Base-by-base conservation (phyloP, 2,888 invertebrate genomes). In the Tetrapedia diversipes region DNA sequence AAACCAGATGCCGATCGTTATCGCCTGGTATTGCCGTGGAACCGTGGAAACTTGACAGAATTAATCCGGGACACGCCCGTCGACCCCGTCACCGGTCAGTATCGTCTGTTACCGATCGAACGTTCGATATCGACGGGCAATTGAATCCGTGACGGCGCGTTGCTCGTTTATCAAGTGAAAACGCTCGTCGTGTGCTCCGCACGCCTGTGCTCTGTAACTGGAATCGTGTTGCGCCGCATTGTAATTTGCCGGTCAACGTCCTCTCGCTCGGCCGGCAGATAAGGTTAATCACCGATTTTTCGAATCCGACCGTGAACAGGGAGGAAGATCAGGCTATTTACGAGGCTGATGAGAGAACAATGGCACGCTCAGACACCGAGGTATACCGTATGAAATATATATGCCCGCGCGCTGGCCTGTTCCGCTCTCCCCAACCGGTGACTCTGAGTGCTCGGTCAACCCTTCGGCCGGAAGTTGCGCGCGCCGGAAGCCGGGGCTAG, bases 401-500 rank as follows among this genome's bases (percentile, higher is more conserved):
- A n/a, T n/a, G n/a, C n/a, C n/a, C n/a, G n/a, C n/a, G n/a, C n/a
- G n/a, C n/a, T n/a, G n/a, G 11, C 22, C 16, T 22, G 11, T n/a
- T 47, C 61, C 56, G 69, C 64, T 37, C 63, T 68, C 61, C 60
- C 43, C 34, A 8, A 19, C n/a, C 22, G 37, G 22, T 27, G 73
- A 71, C 77, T 84, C 81, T 45, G 63, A 39, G 61, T n/a, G 59
- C 57, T 19, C 72, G 75, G 51, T 65, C 82, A 87, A 81, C 87
- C 85, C 88, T 82, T 79, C 86, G 77, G 82, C 87, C 89, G 90
- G 90, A 90, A 90, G 88, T 87, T 81, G 80, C 76, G 75, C 84
- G 79, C 86, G 83, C 81, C 89, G 90, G 90, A 90, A 90, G 88
- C 86, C 85, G 86, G n/a, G n/a, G 77, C 88, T 88, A 87, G 86